A percentile compares a stretch with the other conserved stretches of the same genome.
These are phyloP conservation scores for Drosophila aldrichi DNA, from an alignment of 2,888 invertebrate genomes.

Conservation along the genomic window DNA sequence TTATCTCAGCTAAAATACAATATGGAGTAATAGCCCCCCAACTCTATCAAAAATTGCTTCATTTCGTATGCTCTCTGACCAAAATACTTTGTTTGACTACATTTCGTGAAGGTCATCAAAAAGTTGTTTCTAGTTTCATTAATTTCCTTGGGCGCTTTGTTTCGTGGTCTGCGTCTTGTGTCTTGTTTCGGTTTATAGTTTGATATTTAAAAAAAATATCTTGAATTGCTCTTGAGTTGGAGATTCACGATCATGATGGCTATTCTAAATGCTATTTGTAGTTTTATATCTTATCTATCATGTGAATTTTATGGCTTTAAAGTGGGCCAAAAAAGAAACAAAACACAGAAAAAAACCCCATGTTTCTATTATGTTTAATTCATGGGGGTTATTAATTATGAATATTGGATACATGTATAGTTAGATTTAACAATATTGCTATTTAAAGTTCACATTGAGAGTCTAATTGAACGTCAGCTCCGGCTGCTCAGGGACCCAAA, in stretches of 20 bases:
- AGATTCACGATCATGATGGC: slow-evolving; percentile 60
- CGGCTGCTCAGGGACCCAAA: slow-evolving; percentile 29
- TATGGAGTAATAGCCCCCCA: neutral
- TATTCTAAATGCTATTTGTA: slow-evolving; percentile 60
- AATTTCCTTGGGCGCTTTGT: slow-evolving; percentile 30
- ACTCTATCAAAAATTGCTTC: slow-evolving; percentile 2
- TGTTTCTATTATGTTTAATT: slow-evolving; percentile 16
- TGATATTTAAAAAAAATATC: slow-evolving; percentile 44
- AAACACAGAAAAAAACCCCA: neutral
- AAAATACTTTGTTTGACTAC: slow-evolving; percentile 38
- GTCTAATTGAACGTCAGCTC: slow-evolving; percentile 21
- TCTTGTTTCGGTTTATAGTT: slow-evolving; percentile 34
- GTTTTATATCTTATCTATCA: slow-evolving; percentile 32
- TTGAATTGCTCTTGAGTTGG: slow-evolving; percentile 53
- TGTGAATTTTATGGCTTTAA: slow-evolving; percentile 45
- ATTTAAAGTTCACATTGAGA: slow-evolving; percentile 40
- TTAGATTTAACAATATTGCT: neutral
- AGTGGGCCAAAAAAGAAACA: slow-evolving; percentile 43
- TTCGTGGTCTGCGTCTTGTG: slow-evolving; percentile 3
- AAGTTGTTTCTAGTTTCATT: slow-evolving; percentile 24
- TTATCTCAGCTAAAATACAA: neutral
- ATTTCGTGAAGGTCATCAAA: slow-evolving; percentile 38
- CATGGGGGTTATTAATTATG: slow-evolving; percentile 37
- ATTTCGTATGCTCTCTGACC: slow-evolving; percentile 21
- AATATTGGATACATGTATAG: slow-evolving; percentile 1